Base-by-base conservation (phyloP, 2,888 invertebrate species). In the Habroteleia sp. region DNA sequence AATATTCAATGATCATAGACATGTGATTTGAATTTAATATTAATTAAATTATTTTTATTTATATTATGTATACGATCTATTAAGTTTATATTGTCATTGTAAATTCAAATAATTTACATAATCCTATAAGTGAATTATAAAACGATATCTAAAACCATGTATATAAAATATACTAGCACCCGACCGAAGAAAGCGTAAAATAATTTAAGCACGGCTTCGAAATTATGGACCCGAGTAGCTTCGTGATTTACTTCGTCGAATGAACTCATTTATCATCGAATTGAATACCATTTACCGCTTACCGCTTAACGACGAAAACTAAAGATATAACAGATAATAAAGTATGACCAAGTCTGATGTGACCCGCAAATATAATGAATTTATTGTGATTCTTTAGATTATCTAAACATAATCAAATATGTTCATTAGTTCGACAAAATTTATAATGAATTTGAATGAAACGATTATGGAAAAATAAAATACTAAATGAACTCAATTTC, bases 231-330 rank as follows among this genome's bases (percentile, higher is more conserved):
- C 52, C 50, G 58, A 65, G 58, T 65, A 44, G 65, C 44, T 65
- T 29, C 44, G 58, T 72, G 72, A 72, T 65, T 72, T 65, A 72
- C 65, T 72, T 58, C 42, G 42, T 58, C 42, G 65, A 65, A 65
- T 65, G 42, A 42, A 46, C 50, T 72, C 72, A 65, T 72, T 72
- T 58, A 72, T 63, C 63, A 63, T 72, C 46, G 54, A 63, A 56
- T 72, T 42, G 72, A 56, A 42, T 71, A 56, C 71, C 63, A 71
- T 71, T 71, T 71, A 71, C 42, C 69, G 60, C 58, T 58, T 37
- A 48, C 60, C 46, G 52, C 63, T 54, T 48, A 71, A 48, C 48
- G 56, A 3, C 56, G 33, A 20, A 27, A 14, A 33, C 56, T 27
- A 20, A 71, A 71, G 71, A 71, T 69, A 46, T 37, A 42, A 37